phyloP scores from a whole-genome alignment of 2,797 vertebrate species.

The Varecia variegata region DNA sequence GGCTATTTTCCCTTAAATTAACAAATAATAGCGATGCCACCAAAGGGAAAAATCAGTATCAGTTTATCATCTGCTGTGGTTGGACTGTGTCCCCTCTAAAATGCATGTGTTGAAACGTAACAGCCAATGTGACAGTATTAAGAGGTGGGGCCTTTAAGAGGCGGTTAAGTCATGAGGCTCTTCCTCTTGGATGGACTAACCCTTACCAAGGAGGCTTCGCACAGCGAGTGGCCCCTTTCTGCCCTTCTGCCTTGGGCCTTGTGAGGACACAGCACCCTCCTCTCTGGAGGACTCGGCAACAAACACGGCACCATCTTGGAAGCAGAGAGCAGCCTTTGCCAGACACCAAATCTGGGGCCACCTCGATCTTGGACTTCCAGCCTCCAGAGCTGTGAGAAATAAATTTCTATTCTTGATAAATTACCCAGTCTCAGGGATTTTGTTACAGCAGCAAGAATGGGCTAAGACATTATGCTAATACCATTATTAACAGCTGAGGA shows the following conservation, averaged over 20 bases:
- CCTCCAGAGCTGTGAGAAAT: background rate
- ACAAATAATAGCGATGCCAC: background rate
- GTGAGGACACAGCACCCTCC: background rate
- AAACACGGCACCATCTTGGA: background rate
- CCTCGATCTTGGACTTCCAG: background rate
- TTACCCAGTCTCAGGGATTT: background rate
- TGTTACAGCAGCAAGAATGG: background rate
- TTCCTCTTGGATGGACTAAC: background rate
- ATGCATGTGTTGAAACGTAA: background rate
- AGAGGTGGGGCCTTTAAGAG: background rate
- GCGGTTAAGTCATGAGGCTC: background rate
- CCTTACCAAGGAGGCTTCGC: background rate
- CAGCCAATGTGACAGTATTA: too few relatives aligned
- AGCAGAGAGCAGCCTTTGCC: background rate
- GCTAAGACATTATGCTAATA: background rate
- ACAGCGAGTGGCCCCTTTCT: background rate
- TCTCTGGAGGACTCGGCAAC: background rate
- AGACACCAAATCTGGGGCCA: too few relatives aligned
- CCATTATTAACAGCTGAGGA: fast-evolving
- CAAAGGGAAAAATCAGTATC: fast-evolving
- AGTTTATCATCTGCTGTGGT: background rate
- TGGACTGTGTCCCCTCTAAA: background rate
- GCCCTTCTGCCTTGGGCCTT: background rate
- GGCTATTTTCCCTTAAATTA: background rate
- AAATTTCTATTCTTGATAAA: too few relatives aligned